Conservation (phyloP, 2,113 vertebrate species). For the Willisornis vidua region DNA sequence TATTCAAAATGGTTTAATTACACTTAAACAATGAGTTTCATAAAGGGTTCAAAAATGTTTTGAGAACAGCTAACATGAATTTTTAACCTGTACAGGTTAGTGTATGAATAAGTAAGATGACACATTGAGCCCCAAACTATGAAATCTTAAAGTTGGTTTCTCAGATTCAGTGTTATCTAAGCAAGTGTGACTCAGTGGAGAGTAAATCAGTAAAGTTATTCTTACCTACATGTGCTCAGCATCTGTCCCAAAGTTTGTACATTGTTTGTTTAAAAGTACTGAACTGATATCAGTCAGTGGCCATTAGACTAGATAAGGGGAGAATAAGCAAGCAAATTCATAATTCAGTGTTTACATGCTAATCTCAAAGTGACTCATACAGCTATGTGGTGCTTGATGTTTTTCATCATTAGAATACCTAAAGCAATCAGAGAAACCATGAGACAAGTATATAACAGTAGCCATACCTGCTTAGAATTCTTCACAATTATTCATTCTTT, state of each 20-base stretch:
- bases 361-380: neutral
- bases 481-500: neutral
- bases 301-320: neutral
- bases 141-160: neutral
- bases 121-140: neutral
- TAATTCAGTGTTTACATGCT: neutral
- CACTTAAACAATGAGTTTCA: neutral
- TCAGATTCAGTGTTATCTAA: neutral
- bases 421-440: neutral
- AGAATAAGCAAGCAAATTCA: neutral
- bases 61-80: neutral
- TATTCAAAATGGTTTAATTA: neutral
- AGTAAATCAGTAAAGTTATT: neutral
- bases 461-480: neutral
- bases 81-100: neutral
- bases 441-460: neutral
- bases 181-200: neutral
- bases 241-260: neutral
- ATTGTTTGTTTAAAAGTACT: neutral
- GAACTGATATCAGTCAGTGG: neutral
- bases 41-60: neutral
- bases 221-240: fast-evolving
- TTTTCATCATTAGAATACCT: neutral
- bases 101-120: neutral
- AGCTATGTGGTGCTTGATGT: neutral